Conservation (phyloP, 2,113 vertebrate species). For the Naja naja region DNA sequence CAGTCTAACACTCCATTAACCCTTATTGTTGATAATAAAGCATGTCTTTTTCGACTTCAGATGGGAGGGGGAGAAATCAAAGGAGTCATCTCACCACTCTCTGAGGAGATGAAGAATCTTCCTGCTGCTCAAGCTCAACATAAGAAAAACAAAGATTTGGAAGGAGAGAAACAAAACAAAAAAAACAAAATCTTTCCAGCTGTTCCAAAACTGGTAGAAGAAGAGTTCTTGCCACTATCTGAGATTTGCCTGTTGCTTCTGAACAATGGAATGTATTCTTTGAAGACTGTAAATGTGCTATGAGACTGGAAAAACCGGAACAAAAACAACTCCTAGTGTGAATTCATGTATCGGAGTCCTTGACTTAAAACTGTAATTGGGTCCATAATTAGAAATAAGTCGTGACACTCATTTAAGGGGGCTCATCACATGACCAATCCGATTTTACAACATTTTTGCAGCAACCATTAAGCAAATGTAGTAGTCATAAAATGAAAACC, state of each 20-base stretch:
- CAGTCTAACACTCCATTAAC: not conserved
- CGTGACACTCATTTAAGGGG: too few relatives aligned
- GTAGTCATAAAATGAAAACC: too few relatives aligned
- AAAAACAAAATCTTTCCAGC: not conserved
- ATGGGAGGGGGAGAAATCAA: not conserved
- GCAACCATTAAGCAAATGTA: too few relatives aligned
- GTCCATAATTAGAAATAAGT: not conserved
- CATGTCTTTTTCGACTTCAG: not conserved
- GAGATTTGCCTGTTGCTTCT: not conserved
- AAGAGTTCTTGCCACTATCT: not conserved
- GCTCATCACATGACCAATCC: too few relatives aligned
- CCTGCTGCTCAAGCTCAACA: not conserved
- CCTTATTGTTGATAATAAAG: not conserved
- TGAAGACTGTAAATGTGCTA: not conserved
- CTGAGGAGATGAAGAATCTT: not conserved
- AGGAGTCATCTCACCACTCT: not conserved
- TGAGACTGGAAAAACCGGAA: not conserved
- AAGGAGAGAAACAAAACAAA: not conserved
- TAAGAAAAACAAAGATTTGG: not conserved
- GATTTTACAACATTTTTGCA: too few relatives aligned
- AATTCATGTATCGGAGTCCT: not conserved
- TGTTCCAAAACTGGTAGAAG: not conserved
- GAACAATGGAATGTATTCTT: not conserved
- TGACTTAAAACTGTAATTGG: not conserved
- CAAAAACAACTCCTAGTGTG: not conserved